A percentile compares a stretch with the other conserved stretches of the same genome.
These are phyloP conservation scores for Lydus trimaculatus DNA, from an alignment of 2,888 invertebrate genomes.

Conservation along the genomic window DNA sequence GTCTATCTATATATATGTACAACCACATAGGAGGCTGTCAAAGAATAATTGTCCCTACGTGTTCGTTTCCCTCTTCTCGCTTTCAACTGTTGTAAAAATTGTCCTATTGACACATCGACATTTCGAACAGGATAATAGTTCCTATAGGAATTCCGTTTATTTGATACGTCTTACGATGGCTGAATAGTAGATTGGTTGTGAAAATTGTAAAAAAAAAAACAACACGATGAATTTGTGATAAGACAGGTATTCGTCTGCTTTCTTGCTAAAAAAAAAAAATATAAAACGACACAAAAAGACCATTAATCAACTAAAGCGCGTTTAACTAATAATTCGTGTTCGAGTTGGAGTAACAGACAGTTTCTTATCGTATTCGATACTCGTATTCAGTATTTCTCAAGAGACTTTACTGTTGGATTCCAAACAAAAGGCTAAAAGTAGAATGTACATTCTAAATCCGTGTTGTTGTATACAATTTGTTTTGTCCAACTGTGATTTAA, in stretches of 20 bases:
- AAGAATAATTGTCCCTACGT: neutral
- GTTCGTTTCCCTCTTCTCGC: neutral
- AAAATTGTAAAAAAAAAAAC: neutral
- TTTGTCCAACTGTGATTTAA: neutral
- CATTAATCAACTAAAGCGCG: neutral
- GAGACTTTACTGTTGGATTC: neutral
- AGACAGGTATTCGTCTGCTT: too few relatives aligned
- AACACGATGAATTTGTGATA: too few relatives aligned
- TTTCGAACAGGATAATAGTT: neutral
- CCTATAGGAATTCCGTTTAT: neutral
- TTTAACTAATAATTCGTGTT: neutral
- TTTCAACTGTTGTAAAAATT: neutral
- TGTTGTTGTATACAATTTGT: neutral
- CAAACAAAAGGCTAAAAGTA: neutral
- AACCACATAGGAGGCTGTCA: neutral
- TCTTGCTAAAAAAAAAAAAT: too few relatives aligned
- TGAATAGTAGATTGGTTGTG: neutral
- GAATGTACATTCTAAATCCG: neutral
- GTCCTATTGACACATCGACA: neutral
- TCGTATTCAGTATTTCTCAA: neutral
- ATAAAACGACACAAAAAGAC: neutral
- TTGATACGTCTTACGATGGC: neutral
- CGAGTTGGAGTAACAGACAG: neutral
- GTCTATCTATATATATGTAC: neutral
- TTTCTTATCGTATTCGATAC: neutral